Conservation (phyloP, 35 echinoderm and acorn worm genomes). For the Lytechinus variegatus region DNA sequence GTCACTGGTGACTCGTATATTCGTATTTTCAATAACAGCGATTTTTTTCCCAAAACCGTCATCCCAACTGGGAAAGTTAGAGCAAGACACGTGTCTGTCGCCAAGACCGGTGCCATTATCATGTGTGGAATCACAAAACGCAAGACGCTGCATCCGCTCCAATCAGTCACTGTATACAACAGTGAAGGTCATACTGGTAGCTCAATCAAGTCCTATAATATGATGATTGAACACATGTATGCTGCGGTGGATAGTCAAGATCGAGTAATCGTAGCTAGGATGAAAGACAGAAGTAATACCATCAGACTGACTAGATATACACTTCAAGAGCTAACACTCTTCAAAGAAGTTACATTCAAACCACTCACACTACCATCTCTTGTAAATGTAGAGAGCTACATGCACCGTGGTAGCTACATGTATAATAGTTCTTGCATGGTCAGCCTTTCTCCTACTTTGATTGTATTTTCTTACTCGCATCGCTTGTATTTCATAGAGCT, state of each 20-base stretch:
- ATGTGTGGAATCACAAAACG: neutral
- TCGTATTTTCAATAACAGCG: neutral
- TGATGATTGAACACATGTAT: neutral
- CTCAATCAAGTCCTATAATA: neutral
- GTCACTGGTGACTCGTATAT: neutral
- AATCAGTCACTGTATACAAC: neutral
- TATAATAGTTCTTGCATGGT: neutral
- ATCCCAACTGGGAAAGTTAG: neutral
- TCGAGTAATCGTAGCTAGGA: neutral
- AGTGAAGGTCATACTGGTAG: neutral
- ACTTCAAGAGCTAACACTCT: neutral
- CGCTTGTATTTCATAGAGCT: neutral
- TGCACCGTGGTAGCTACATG: neutral
- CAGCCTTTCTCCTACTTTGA: neutral
- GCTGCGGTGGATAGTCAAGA: neutral
- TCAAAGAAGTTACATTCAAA: neutral
- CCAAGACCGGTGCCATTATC: neutral
- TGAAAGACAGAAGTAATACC: neutral
- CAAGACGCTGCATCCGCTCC: neutral
- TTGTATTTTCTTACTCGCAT: neutral
- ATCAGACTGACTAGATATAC: neutral
- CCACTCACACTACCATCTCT: neutral
- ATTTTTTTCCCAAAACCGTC: neutral
- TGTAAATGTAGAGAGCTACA: neutral
- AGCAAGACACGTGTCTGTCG: neutral